Conservation (phyloP, 2,888 invertebrate species). For the Hololepta plana region DNA sequence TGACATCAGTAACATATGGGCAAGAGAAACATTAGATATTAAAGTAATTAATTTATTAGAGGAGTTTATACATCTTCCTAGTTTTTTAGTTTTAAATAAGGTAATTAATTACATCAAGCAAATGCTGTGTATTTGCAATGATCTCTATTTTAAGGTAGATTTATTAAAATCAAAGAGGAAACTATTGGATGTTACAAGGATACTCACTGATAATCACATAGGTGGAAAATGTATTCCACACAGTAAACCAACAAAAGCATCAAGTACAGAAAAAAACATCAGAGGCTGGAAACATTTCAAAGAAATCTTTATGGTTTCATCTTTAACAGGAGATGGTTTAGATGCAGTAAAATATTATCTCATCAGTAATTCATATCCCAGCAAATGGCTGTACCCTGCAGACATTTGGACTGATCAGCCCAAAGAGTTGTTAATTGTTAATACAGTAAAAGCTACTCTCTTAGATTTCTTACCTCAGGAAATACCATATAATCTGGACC, state of each 20-base stretch:
- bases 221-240: conserved; percentile 17
- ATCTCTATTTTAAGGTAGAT: conserved; percentile 40
- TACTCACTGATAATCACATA: conserved; percentile 39
- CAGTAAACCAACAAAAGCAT: conserved; percentile 4
- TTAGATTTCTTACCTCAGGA: conserved; percentile 70
- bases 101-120: conserved; percentile 25
- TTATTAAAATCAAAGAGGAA: conserved; percentile 48
- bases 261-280: conserved; percentile 12
- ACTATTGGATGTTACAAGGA: conserved; percentile 51
- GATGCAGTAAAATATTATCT: conserved; percentile 38
- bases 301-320: conserved; percentile 84
- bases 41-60: conserved; percentile 53
- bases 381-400: conserved; percentile 47
- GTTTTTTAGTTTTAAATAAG: conserved; percentile 81
- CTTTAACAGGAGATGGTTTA: conserved; percentile 39
- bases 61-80: conserved; percentile 36
- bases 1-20: conserved; percentile 57
- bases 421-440: conserved; percentile 47
- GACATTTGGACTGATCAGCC: conserved; percentile 56
- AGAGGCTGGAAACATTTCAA: conserved; percentile 60
- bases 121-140: conserved; percentile 5
- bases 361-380: conserved; percentile 42
- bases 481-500: conserved; percentile 62
- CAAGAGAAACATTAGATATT: conserved; percentile 45
- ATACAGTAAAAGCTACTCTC: conserved; percentile 65